Evolutionary conservation across 1,140 invertebrate genomes (phyloP), one percentile per base, ranked within the genome.

Genomic region (Littorina saxatilis): DNA sequence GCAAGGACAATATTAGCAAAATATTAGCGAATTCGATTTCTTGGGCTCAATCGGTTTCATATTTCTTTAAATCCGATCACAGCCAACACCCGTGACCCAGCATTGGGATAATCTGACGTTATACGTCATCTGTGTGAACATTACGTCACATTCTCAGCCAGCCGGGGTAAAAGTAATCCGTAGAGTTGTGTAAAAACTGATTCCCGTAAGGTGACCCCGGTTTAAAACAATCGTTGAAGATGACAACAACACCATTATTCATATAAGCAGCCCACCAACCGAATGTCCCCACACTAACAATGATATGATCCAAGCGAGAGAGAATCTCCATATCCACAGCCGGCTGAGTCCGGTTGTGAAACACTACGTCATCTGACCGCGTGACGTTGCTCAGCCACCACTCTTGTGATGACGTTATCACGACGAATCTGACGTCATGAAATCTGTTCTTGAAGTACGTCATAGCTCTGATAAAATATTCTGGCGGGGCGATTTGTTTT

Each of bases 221-320:
- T 29, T 17, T 35, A 37, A 43, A 80, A 7, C 75, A 74, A 74
- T 85, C 72, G 75, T 87, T 89, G 55, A 86, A 88, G 66, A 87
- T 87, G 15, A 88, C 61, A 55, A 83, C 85, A 37, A 80, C 84
- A 0, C 91, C 90, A 35, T 86, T 84, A 17, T 86, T 86, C 55
- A 89, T 74, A 79, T 83, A 91, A 0, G 81, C 86, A 1, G 85
- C 84, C 90, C 90, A 91, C 89, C 89, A 91, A 15, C 89, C 87
- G 82, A 89, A 90, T 29, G 86, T 85, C 1, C 90, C 90, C 11
- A 87, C 87, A 0, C 86, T 87, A 73, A 89, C 86, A 17, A 91
- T 89, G 0, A 83, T 84, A 79, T 91, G 88, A 68, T 91, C 85
- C 50, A 87, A 88, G 15, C 80, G 29, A 5, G 84, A 23, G 27